Evolutionary conservation across 2,113 vertebrate genomes (phyloP).

Genomic region (Arvicanthis niloticus): DNA sequence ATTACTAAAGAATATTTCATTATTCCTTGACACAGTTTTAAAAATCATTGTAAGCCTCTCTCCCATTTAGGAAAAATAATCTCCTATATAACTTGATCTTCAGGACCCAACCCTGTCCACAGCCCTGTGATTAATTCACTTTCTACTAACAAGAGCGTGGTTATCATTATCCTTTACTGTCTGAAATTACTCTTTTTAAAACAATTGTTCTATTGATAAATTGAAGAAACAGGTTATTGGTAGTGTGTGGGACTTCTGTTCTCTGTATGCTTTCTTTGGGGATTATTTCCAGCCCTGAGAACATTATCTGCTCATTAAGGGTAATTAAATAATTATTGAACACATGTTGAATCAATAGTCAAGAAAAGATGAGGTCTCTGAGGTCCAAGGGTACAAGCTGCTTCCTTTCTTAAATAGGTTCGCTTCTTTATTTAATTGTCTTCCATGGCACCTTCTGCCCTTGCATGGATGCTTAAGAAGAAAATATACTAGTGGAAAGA

Average conservation of each 20-base stretch:
- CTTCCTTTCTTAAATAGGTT: neutral
- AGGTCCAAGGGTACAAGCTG: neutral
- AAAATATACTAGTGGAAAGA: neutral
- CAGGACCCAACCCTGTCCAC: neutral
- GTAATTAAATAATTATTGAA: neutral
- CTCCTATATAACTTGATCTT: neutral
- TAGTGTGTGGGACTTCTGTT: neutral
- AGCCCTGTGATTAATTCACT: neutral
- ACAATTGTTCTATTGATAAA: neutral
- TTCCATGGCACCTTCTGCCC: neutral
- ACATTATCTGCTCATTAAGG: neutral
- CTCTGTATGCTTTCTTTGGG: neutral
- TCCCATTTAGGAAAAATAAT: neutral
- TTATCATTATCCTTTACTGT: neutral
- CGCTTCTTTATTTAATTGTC: neutral
- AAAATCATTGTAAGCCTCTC: neutral
- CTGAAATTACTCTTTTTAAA: neutral
- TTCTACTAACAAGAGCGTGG: neutral
- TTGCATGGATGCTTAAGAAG: neutral
- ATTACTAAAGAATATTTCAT: too few species aligned
- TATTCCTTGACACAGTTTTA: neutral
- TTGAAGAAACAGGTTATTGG: neutral
- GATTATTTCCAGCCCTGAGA: neutral
- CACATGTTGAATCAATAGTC: neutral
- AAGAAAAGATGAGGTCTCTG: neutral